A percentile compares a stretch with the other conserved stretches of the same genome.
These are phyloP conservation scores for Ochropacha duplaris DNA, from an alignment of 2,888 invertebrate species.

Conservation along the genomic window DNA sequence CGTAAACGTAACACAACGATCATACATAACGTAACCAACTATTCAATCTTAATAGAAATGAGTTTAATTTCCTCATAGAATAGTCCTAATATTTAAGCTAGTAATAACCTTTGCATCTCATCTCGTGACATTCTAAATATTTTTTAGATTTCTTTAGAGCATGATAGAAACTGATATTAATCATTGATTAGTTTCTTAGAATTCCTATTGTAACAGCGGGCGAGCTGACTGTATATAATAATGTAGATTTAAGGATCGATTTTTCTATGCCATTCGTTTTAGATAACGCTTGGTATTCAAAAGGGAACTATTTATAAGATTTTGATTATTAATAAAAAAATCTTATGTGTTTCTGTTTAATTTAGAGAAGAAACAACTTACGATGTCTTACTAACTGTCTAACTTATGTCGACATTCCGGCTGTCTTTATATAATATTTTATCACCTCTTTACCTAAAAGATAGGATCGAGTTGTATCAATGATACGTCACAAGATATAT, in stretches of 20 bases:
- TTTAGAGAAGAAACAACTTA: no score
- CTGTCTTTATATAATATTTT: no score
- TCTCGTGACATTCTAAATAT: not conserved
- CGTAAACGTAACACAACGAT: no score
- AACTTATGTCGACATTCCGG: no score
- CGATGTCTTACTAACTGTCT: no score
- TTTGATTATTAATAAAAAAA: not conserved
- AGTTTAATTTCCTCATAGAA: not conserved
- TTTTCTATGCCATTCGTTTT: not conserved
- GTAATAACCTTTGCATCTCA: not conserved
- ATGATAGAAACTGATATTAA: not conserved
- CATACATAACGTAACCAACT: no score
- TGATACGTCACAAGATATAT: no score
- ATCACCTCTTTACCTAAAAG: no score
- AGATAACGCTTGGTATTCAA: not conserved
- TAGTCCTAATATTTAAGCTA: not conserved
- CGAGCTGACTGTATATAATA: conserved; percentile 54
- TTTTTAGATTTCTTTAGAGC: conserved; percentile 9
- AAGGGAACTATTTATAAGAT: not conserved
- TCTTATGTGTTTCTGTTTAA: not conserved
- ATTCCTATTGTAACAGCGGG: conserved; percentile 51
- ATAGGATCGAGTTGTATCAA: no score
- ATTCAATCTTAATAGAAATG: no score
- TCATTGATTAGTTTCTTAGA: conserved; percentile 3
- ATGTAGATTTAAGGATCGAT: not conserved